Percentiles rank a stretch among this genome's conserved stretches.
phyloP scores from a whole-genome alignment of 2,888 invertebrate species.

The Strigamia transsilvanica region DNA sequence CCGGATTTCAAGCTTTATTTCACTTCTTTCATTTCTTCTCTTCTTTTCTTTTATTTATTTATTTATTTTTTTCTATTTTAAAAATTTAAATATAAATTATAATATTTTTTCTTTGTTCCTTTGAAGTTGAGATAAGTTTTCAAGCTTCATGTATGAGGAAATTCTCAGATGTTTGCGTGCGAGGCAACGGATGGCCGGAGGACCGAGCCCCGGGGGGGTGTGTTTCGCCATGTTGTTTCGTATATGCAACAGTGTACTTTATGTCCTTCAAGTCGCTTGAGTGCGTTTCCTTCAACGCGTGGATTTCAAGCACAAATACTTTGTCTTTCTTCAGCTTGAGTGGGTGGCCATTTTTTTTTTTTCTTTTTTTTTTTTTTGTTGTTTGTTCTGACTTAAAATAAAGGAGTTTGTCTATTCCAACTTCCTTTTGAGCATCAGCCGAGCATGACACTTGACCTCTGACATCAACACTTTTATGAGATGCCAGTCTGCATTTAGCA shows the following conservation, averaged over 20 bases:
- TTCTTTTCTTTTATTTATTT: background rate
- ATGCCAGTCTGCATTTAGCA: background rate
- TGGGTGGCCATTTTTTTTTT: conserved; percentile 7
- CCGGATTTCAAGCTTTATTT: background rate
- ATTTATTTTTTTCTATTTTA: background rate
- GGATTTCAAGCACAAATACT: conserved; percentile 31
- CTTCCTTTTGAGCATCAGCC: conserved; percentile 31
- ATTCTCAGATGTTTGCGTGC: conserved; percentile 36
- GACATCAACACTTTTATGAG: background rate
- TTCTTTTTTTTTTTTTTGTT: too few relatives aligned
- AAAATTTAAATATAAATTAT: too few relatives aligned
- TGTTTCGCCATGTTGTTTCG: conserved; percentile 33
- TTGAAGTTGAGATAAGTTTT: background rate
- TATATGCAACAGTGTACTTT: conserved; percentile 37
- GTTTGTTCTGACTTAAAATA: conserved; percentile 9
- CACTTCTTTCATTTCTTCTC: background rate
- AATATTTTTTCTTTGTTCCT: background rate
- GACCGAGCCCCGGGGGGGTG: background rate
- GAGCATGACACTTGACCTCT: background rate
- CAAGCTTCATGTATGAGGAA: conserved; percentile 19
- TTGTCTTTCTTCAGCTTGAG: conserved; percentile 39
- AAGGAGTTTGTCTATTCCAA: conserved; percentile 5
- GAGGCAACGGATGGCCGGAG: conserved; percentile 1
- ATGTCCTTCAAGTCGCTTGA: conserved; percentile 23
- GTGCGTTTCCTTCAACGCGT: conserved; percentile 38